phyloP scores from a whole-genome alignment of 2,113 vertebrate species.

The Mormyrus lacerda region DNA sequence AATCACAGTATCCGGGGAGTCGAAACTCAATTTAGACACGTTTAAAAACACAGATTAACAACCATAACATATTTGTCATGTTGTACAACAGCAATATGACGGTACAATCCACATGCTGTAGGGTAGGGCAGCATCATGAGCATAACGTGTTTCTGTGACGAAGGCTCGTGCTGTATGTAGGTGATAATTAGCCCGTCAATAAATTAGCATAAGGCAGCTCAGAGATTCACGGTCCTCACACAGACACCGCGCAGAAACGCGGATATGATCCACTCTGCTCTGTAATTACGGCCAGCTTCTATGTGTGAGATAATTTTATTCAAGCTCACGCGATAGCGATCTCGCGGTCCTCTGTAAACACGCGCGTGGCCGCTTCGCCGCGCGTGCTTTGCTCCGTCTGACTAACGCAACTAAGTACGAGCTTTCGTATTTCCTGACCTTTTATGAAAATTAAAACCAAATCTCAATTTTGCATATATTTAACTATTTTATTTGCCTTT shows the following conservation, averaged over 20 bases:
- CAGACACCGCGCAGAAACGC: neutral
- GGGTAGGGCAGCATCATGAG: neutral
- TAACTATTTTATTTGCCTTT: neutral
- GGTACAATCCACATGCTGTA: neutral
- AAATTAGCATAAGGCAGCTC: constrained; percentile 23
- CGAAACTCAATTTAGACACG: constrained; percentile 24
- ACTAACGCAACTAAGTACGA: neutral
- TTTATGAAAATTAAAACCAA: neutral
- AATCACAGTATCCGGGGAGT: neutral
- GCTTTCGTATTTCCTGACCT: neutral
- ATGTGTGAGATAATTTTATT: neutral
- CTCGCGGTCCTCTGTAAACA: neutral
- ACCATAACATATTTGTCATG: neutral
- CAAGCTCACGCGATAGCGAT: neutral
- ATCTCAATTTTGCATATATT: neutral
- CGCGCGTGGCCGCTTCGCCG: neutral
- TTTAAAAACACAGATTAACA: constrained; percentile 20
- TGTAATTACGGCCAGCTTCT: neutral
- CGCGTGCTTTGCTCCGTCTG: neutral
- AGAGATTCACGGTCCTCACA: constrained; percentile 6
- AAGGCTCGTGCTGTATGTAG: constrained; percentile 11
- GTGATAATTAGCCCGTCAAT: constrained; percentile 33
- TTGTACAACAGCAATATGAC: constrained; percentile 14
- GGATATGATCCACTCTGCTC: neutral
- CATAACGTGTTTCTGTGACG: constrained; percentile 25